Evolutionary conservation across 2,113 vertebrate genomes (phyloP).

Genomic region (Poecile atricapillus): DNA sequence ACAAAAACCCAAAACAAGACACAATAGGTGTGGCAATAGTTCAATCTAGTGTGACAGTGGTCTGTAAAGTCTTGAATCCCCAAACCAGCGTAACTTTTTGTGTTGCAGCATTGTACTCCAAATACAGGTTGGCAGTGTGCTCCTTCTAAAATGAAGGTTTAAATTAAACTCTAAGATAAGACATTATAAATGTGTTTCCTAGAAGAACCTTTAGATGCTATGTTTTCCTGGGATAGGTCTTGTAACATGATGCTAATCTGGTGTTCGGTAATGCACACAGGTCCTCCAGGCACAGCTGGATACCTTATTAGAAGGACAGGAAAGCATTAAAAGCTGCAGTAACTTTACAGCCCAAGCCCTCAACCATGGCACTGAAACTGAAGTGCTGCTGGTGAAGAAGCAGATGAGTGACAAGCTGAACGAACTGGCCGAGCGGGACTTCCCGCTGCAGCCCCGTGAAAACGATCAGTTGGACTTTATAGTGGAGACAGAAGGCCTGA

Average conservation of each 20-base stretch:
- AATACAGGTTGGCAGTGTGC: neutral
- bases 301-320: constrained; percentile 88
- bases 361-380: constrained; percentile 88
- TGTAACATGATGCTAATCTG: neutral
- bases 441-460: constrained; percentile 88
- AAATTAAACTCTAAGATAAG: neutral
- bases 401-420: constrained; percentile 93
- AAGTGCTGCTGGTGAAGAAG: constrained; percentile 95
- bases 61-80: neutral
- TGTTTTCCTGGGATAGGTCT: neutral
- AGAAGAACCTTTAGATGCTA: neutral
- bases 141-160: neutral
- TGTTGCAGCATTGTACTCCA: neutral
- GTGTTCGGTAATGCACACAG: constrained; percentile 58
- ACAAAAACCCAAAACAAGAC: neutral
- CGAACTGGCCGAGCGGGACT: constrained; percentile 83
- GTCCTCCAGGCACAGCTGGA: constrained; percentile 94
- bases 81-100: neutral
- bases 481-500: constrained; percentile 91
- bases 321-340: constrained; percentile 91
- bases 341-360: constrained; percentile 93
- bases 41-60: neutral
- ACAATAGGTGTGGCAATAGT: neutral
- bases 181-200: neutral
- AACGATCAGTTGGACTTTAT: constrained; percentile 92